Percentiles rank a stretch among this genome's conserved stretches.
Evolutionary conservation across 2,888 invertebrate species (phyloP).

Genomic region (Tanytarsus gracilentus): DNA sequence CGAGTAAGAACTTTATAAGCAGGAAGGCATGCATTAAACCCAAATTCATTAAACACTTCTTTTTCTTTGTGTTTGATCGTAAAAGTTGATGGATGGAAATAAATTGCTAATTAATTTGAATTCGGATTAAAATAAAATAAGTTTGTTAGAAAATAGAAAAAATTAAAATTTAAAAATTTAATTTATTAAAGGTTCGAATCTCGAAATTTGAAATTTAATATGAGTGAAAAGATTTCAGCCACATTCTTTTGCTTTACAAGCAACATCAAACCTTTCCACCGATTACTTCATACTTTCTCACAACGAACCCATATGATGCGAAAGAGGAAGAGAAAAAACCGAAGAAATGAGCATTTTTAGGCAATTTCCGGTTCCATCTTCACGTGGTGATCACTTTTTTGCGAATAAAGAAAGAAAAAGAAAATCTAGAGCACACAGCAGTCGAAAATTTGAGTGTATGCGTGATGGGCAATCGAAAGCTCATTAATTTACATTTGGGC

Average conservation of each 20-base stretch:
- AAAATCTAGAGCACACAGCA: background rate
- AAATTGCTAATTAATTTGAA: background rate
- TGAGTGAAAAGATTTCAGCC: too few relatives aligned
- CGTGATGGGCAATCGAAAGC: background rate
- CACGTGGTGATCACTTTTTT: background rate
- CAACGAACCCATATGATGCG: too few relatives aligned
- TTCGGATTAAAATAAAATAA: background rate
- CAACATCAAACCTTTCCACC: too few relatives aligned
- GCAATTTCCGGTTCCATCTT: conserved; percentile 3
- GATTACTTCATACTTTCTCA: too few relatives aligned
- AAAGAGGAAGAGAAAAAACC: background rate
- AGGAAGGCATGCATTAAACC: conserved; percentile 22
- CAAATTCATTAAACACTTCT: conserved; percentile 5
- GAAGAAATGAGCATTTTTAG: background rate
- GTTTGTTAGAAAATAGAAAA: too few relatives aligned
- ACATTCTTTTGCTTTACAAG: too few relatives aligned
- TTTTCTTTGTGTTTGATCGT: background rate
- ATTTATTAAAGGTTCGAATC: too few relatives aligned
- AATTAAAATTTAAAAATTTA: too few relatives aligned
- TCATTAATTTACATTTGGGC: background rate
- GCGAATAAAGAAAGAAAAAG: background rate
- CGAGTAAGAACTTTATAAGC: too few relatives aligned
- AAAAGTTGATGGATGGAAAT: background rate
- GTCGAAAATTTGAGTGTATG: background rate
- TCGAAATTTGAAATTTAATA: too few relatives aligned